Evolutionary conservation across 2,888 invertebrate species (phyloP).

Genomic region (Abscondita cerata): DNA sequence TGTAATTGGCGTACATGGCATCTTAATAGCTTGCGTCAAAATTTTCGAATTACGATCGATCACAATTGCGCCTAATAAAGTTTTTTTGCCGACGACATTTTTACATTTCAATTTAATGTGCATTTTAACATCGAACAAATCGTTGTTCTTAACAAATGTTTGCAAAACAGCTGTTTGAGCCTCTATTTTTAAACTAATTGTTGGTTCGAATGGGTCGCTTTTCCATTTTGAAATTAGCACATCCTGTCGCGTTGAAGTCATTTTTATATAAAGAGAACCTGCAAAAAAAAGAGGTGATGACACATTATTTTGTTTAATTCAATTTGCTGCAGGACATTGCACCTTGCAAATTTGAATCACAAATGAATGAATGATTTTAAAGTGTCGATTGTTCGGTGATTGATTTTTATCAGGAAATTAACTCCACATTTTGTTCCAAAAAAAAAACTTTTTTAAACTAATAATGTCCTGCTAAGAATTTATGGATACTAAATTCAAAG

Average conservation of each 20-base stretch:
- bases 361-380: background rate
- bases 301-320: constrained; percentile 11
- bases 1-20: constrained; percentile 65
- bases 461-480: no score
- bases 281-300: constrained; percentile 45
- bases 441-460: no score
- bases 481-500: no score
- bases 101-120: constrained; percentile 71
- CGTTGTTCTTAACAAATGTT: constrained; percentile 68
- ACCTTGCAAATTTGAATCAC: background rate
- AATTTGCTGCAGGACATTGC: constrained; percentile 18
- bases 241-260: constrained; percentile 73
- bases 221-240: constrained; percentile 65
- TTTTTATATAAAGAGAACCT: constrained; percentile 79
- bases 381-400: background rate
- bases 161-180: constrained; percentile 69
- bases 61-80: constrained; percentile 69
- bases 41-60: constrained; percentile 70
- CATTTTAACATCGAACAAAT: constrained; percentile 68
- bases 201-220: constrained; percentile 75
- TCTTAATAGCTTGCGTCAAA: constrained; percentile 67
- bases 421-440: no score
- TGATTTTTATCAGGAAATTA: background rate
- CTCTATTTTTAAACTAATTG: constrained; percentile 79
- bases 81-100: constrained; percentile 72